Evolutionary conservation across 2,113 vertebrate species (phyloP).

Genomic region (Indri indri): DNA sequence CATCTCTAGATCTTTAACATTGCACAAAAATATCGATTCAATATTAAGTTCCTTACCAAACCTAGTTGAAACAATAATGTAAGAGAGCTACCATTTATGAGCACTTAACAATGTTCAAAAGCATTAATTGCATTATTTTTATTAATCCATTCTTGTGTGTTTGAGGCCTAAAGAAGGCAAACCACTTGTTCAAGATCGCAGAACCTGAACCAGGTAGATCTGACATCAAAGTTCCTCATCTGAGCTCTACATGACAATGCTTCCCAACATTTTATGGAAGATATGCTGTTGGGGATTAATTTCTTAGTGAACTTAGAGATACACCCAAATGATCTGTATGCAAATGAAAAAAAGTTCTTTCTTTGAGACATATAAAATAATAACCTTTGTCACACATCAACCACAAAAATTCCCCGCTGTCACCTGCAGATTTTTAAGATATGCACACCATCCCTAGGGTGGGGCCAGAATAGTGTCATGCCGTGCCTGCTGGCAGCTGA

Average conservation of each 20-base stretch:
- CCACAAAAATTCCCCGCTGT: slow-evolving; percentile 18
- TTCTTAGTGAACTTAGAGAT: neutral
- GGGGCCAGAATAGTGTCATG: neutral
- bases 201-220: neutral
- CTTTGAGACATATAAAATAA: neutral
- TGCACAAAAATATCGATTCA: neutral
- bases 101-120: neutral
- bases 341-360: slow-evolving; percentile 10
- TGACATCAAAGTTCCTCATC: neutral
- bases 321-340: neutral
- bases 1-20: slow-evolving; percentile 8
- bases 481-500: neutral
- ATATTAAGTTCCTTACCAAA: slow-evolving; percentile 4
- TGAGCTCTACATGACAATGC: neutral
- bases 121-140: neutral
- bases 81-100: neutral
- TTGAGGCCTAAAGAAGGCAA: neutral
- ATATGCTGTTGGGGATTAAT: neutral
- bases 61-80: neutral
- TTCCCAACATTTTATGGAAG: neutral
- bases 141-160: neutral
- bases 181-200: neutral
- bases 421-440: slow-evolving; percentile 14
- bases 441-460: neutral
- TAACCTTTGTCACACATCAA: neutral